Percentiles rank a stretch among this genome's conserved stretches.
These are phyloP conservation scores for Ennomos quercinarius DNA, from an alignment of 2,888 invertebrate species.

Conservation along the genomic window DNA sequence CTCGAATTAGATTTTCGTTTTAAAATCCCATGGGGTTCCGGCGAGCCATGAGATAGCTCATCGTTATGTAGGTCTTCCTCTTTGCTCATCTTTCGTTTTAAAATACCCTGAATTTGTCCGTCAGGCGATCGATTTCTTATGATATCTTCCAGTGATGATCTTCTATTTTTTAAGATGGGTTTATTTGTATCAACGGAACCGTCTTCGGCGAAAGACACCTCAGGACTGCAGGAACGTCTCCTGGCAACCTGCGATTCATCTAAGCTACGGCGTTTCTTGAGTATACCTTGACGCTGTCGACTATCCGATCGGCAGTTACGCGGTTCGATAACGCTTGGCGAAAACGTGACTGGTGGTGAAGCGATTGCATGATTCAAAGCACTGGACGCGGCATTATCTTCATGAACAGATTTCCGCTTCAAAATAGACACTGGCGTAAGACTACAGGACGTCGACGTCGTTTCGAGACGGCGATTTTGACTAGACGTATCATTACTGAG, in stretches of 20 bases:
- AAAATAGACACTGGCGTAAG: constrained; percentile 88
- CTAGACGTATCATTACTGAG: constrained; percentile 81
- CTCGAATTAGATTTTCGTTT: constrained; percentile 91
- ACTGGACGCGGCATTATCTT: constrained; percentile 78
- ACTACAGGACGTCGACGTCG: constrained; percentile 66
- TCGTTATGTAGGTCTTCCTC: constrained; percentile 87
- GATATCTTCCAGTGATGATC: constrained; percentile 90
- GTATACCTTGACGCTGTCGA: constrained; percentile 90
- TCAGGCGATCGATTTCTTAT: constrained; percentile 88
- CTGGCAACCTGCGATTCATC: constrained; percentile 91
- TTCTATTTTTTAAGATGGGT: constrained; percentile 88
- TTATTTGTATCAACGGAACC: constrained; percentile 84
- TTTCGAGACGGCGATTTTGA: constrained; percentile 81
- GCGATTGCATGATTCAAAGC: constrained; percentile 82
- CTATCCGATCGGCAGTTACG: constrained; percentile 83
- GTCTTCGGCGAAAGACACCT: constrained; percentile 86
- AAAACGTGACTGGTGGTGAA: constrained; percentile 92
- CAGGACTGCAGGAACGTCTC: constrained; percentile 89
- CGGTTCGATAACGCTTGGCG: constrained; percentile 90
- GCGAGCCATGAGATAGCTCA: constrained; percentile 86
- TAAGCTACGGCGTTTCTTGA: constrained; percentile 93
- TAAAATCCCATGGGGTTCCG: constrained; percentile 91
- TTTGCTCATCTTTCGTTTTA: constrained; percentile 89
- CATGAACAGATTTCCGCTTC: constrained; percentile 87
- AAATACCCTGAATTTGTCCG: constrained; percentile 87